Evolutionary conservation across 2,888 invertebrate genomes (phyloP).

Genomic region (Ectobius pallidus): DNA sequence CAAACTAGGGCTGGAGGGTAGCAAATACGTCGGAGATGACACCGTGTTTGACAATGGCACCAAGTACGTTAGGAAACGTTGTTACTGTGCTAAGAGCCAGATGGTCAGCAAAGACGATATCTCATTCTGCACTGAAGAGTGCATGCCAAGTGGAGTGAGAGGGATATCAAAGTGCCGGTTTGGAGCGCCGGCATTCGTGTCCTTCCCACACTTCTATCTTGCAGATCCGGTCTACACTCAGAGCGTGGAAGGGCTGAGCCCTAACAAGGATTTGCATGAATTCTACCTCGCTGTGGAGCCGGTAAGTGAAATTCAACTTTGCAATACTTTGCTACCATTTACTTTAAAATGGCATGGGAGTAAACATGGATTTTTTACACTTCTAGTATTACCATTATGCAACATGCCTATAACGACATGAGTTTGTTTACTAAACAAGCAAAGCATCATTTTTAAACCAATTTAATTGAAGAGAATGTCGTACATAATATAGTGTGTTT

Average conservation of each 20-base stretch:
- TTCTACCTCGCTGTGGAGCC: constrained; percentile 74
- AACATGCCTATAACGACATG: no score
- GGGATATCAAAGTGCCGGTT: constrained; percentile 76
- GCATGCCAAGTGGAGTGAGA: constrained; percentile 63
- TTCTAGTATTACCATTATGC: no score
- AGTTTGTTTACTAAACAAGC: no score
- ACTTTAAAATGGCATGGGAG: no score
- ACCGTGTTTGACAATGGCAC: constrained; percentile 76
- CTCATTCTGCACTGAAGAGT: constrained; percentile 44
- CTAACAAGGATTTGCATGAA: constrained; percentile 67
- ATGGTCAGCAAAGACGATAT: not conserved
- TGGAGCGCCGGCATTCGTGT: constrained; percentile 83
- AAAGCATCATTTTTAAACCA: no score
- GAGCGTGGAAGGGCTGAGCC: constrained; percentile 69
- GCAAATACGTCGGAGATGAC: constrained; percentile 58
- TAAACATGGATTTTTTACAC: no score
- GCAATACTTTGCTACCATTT: no score
- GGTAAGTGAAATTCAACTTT: no score
- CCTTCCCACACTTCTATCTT: constrained; percentile 81
- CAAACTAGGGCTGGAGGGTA: not conserved
- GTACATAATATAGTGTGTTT: no score
- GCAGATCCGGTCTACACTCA: constrained; percentile 69
- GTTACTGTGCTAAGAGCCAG: constrained; percentile 64
- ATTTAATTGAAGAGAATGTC: no score
- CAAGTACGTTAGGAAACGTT: constrained; percentile 64